Evolutionary conservation across 2,888 invertebrate species (phyloP), one percentile per base, ranked within the genome.

Genomic region (Andrena hattorfiana): DNA sequence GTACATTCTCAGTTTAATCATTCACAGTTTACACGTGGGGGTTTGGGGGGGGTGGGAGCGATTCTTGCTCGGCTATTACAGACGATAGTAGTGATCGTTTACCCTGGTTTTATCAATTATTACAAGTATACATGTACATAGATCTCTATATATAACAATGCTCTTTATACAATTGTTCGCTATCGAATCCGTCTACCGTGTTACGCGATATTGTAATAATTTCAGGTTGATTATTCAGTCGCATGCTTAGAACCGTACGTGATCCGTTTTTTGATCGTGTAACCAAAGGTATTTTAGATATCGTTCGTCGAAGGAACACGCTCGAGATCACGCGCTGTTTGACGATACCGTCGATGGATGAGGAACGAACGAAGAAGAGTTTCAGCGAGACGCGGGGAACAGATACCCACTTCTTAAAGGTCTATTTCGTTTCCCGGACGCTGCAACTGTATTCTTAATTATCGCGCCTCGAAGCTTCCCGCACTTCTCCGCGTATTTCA

Each of bases 141-240:
- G n/a, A 60, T 48, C 23, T 60, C 35, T 49, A 66, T 49, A 59
- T 6, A 73, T 82, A 89, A 86, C 80, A 88, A 77, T 85, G 76
- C 73, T 49, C 77, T 84, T 77, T 85, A 75, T 85, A 85, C 81
- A 83, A 82, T 85, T 51, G 77, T 74, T 26, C 73, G 69, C 80
- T 80, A 75, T 77, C 56, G 49, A 56, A 26, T 23, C 74, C 23
- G 35, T 82, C 85, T 71, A 83, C 74, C 35, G 23, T 74, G 70
- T 84, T 74, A 84, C 73, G 68, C 85, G 67, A 70, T 88, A 85
- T 85, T 88, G 84, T 77, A 86, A 80, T 84, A 83, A 88, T 83
- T 84, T 85, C 85, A 88, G 81, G 81, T 89, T 89, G 88, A 87
- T 91, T 90, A 91, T 91, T 91, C 91, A 91, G 91, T 91, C 91